Base-by-base conservation (phyloP, 2,888 invertebrate genomes). In the Lasioglossum zephyrum region DNA sequence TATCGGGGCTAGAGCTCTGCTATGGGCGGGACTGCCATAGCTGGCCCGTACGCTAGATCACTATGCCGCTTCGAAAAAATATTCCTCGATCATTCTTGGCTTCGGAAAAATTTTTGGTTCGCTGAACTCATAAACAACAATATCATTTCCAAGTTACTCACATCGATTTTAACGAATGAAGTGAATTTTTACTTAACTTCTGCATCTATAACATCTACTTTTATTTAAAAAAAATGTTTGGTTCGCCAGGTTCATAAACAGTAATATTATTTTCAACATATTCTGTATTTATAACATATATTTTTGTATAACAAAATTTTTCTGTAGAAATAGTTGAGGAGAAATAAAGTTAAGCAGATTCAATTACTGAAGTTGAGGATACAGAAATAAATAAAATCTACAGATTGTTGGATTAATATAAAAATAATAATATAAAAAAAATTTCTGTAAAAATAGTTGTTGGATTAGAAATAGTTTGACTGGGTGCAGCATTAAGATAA, bases 1-100 rank as follows among this genome's bases (percentile, higher is more conserved):
- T 73, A 73, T 70, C 72, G 73, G 73, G 73, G 73, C 49, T 36
- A 73, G 73, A 73, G 36, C 31, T 22, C 73, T 73, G 22, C 49
- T 36, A 73, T 44, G 44, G 47, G 47, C 31, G 73, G 47, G 47
- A 70, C 70, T 11, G 70, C 4, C 11, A 13, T 22, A 31, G 63
- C 63, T 63, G 63, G 16, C 41, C 70, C 22, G 9, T 41, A 31
- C n/a, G 22, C 70, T 70, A 22, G 66, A 66, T 66, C 66, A 4
- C 36, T 18, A 18, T 22, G 18, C 39, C 0, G 4, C 3, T 6
- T 18, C 1, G 1, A 22, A 16, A 22, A 36, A 36, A 39, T 66
- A 66, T 39, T 66, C 36, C 66, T 22, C 18, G 0, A 66, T 18
- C 3, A 36, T 39, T 66, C 4, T 44, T 44, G 13, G 13, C 44